These are phyloP conservation scores for Aphodius sticticus DNA, from an alignment of 2,888 invertebrate genomes.

Conservation along the genomic window DNA sequence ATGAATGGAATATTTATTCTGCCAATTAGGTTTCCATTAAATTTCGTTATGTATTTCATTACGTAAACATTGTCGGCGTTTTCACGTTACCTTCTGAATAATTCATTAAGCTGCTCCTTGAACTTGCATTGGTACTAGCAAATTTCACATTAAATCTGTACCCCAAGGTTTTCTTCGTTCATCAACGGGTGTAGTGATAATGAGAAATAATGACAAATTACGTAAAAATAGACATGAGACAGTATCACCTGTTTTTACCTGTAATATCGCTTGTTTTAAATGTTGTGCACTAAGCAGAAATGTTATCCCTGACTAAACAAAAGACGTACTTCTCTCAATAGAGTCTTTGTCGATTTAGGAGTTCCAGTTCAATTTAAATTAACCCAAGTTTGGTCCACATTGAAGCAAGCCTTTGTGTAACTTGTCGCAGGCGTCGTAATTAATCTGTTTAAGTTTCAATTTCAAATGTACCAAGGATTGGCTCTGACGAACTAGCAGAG, in stretches of 20 bases:
- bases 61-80: background rate
- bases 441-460: background rate
- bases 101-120: background rate
- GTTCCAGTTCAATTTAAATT: background rate
- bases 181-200: background rate
- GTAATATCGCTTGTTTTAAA: too few relatives aligned
- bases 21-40: background rate
- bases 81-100: background rate
- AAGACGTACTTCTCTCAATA: too few relatives aligned
- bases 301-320: too few relatives aligned
- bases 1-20: background rate
- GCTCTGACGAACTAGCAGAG: background rate
- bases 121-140: background rate
- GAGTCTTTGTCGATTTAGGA: background rate
- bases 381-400: background rate
- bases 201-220: background rate
- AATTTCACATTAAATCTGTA: background rate
- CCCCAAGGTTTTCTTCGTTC: background rate
- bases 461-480: background rate
- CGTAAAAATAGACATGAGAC: background rate
- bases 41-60: background rate
- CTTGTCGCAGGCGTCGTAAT: background rate
- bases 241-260: background rate
- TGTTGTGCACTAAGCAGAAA: too few relatives aligned
- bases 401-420: background rate